These are phyloP conservation scores for Brachionus asplanchnoidis DNA, from an alignment of 1,140 invertebrate species.

Conservation along the genomic window DNA sequence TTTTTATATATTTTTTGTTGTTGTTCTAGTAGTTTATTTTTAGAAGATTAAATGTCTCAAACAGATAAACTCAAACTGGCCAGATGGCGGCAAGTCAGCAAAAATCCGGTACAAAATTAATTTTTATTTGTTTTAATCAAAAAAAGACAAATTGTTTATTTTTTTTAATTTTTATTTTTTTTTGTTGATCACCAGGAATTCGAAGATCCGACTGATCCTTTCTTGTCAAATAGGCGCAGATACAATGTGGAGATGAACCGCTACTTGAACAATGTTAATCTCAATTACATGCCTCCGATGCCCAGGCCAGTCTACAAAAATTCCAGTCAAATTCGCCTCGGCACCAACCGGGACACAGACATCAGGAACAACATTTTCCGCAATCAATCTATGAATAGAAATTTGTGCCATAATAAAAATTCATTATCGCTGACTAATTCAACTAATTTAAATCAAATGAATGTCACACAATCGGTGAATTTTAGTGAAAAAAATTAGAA, in stretches of 20 bases:
- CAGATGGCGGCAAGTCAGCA: constrained; percentile 41
- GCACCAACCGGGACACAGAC: not conserved
- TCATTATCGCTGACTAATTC: not conserved
- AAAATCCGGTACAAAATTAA: constrained; percentile 31
- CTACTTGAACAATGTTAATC: constrained; percentile 36
- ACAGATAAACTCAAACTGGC: constrained; percentile 38
- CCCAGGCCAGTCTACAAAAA: constrained; percentile 22
- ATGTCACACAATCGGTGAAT: constrained; percentile 15
- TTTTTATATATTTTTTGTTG: constrained; percentile 3
- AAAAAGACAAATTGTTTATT: not conserved
- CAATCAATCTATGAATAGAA: not conserved
- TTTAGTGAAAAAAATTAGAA: constrained; percentile 12
- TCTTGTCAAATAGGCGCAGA: not conserved
- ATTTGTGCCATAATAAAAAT: not conserved
- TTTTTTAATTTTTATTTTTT: not conserved
- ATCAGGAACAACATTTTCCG: constrained; percentile 12
- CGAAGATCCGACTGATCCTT: constrained; percentile 39
- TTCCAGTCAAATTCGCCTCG: not conserved
- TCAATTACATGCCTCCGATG: constrained; percentile 36
- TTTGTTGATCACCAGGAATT: constrained; percentile 9
- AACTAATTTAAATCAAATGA: constrained; percentile 22
- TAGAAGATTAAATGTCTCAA: constrained; percentile 35
- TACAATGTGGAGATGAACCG: constrained; percentile 5
- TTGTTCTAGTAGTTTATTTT: constrained; percentile 1
- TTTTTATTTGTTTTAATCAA: constrained; percentile 38